These are phyloP conservation scores for Melanostoma mellinum DNA, from an alignment of 2,888 invertebrate genomes.

Conservation along the genomic window DNA sequence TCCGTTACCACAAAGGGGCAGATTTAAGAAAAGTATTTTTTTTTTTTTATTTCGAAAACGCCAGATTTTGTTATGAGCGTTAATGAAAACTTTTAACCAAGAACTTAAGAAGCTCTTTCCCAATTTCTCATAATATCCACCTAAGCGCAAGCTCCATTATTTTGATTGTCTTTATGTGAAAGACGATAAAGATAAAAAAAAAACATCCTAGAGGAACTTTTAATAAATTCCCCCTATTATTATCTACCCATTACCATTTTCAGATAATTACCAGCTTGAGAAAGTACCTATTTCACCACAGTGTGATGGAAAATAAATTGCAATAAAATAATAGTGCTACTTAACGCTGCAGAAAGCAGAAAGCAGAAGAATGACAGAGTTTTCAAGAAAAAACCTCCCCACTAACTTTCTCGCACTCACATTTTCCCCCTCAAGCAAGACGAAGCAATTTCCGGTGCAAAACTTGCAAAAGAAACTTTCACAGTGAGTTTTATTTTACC, in stretches of 20 bases:
- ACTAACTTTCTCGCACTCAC: conserved; percentile 2
- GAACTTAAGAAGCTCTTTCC: too few species aligned
- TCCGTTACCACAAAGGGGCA: too few species aligned
- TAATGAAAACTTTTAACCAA: too few species aligned
- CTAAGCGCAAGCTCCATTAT: not conserved
- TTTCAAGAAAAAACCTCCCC: conserved; percentile 50
- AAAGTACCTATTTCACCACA: conserved; percentile 51
- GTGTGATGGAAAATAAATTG: conserved; percentile 64
- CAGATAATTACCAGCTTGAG: conserved; percentile 67
- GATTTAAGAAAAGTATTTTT: too few species aligned
- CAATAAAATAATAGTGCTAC: conserved; percentile 72
- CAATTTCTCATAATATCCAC: too few species aligned
- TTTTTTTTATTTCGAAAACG: too few species aligned
- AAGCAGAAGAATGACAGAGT: conserved; percentile 63
- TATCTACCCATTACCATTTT: conserved; percentile 66
- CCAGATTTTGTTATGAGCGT: too few species aligned
- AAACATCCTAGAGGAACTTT: conserved; percentile 33
- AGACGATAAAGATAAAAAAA: not conserved
- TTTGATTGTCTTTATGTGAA: not conserved
- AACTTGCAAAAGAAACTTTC: conserved; percentile 72
- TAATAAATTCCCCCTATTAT: conserved; percentile 56
- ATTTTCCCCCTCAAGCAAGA: conserved; percentile 56
- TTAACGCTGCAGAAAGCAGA: conserved; percentile 57
- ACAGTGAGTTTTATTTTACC: conserved; percentile 69
- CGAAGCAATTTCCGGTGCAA: conserved; percentile 73